Percentiles rank a stretch among this genome's conserved stretches.
Conservation (phyloP, 2,113 vertebrate species). For the Pogonocichla stellata region DNA sequence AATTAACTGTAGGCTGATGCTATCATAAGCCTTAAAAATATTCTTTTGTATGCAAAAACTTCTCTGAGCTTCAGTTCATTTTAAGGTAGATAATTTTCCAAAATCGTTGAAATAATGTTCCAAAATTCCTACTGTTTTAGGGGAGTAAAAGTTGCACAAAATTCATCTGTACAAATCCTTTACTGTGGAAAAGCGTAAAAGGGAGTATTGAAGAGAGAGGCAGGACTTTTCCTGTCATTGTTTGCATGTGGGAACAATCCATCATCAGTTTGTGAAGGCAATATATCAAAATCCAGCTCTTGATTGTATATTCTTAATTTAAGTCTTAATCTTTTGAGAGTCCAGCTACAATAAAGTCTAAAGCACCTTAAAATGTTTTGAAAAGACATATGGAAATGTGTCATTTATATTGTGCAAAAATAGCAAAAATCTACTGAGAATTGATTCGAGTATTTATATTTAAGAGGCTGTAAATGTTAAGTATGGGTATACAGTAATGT, state of each 20-base stretch:
- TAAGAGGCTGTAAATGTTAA: background rate
- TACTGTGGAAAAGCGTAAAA: background rate
- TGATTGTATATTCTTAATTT: background rate
- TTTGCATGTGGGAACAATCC: fast-evolving
- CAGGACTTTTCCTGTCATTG: background rate
- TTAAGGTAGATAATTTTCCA: background rate
- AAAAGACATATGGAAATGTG: background rate
- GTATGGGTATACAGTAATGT: background rate
- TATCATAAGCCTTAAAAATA: background rate
- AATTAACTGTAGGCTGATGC: background rate
- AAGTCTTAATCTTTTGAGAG: background rate
- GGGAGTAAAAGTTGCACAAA: background rate
- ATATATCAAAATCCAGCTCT: background rate
- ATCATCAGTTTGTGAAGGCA: background rate
- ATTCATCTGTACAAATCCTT: background rate
- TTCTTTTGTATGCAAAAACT: background rate
- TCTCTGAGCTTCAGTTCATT: background rate
- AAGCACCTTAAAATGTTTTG: background rate
- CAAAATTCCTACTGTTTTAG: background rate
- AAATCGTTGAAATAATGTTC: background rate
- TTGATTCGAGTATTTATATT: background rate
- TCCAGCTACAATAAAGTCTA: background rate
- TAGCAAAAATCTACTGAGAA: background rate
- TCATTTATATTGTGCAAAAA: background rate
- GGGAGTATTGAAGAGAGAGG: background rate